phyloP scores from a whole-genome alignment of 2,888 invertebrate genomes.

The Diarsia rubi region DNA sequence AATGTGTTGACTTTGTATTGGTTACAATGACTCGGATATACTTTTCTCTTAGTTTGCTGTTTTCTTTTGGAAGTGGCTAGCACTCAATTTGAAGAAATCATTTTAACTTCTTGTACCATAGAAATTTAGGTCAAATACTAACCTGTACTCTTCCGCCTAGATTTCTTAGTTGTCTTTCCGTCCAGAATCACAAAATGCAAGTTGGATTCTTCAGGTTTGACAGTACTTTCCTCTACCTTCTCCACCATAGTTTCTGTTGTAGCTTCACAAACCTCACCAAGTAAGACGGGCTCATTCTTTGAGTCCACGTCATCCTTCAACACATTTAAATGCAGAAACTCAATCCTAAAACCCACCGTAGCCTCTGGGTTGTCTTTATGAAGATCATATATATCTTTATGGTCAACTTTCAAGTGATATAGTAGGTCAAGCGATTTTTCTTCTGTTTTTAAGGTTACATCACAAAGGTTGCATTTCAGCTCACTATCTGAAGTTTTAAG shows the following conservation, averaged over 20 bases:
- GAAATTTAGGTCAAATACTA: slow-evolving; percentile 11
- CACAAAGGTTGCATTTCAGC: slow-evolving; percentile 84
- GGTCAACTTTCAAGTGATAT: slow-evolving; percentile 77
- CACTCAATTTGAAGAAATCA: neutral
- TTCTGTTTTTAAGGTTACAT: slow-evolving; percentile 69
- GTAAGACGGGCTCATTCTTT: slow-evolving; percentile 76
- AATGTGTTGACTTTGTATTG: neutral
- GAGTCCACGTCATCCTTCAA: slow-evolving; percentile 77
- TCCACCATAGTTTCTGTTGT: slow-evolving; percentile 60
- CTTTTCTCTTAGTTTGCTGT: neutral
- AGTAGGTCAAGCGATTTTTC: slow-evolving; percentile 76
- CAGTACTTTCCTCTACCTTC: slow-evolving; percentile 36
- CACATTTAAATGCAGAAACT: slow-evolving; percentile 83
- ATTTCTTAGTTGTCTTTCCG: slow-evolving; percentile 64
- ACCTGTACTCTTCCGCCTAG: slow-evolving; percentile 53
- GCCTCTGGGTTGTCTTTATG: slow-evolving; percentile 84
- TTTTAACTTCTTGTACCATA: neutral
- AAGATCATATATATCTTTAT: slow-evolving; percentile 82
- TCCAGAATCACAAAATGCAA: slow-evolving; percentile 79
- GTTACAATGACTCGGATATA: neutral
- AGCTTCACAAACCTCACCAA: slow-evolving; percentile 80
- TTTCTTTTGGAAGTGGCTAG: neutral
- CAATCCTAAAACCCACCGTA: slow-evolving; percentile 84
- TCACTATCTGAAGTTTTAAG: slow-evolving; percentile 68
- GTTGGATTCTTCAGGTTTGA: slow-evolving; percentile 67